Evolutionary conservation across 2,113 vertebrate species (phyloP).

Genomic region (Chionomys nivalis): DNA sequence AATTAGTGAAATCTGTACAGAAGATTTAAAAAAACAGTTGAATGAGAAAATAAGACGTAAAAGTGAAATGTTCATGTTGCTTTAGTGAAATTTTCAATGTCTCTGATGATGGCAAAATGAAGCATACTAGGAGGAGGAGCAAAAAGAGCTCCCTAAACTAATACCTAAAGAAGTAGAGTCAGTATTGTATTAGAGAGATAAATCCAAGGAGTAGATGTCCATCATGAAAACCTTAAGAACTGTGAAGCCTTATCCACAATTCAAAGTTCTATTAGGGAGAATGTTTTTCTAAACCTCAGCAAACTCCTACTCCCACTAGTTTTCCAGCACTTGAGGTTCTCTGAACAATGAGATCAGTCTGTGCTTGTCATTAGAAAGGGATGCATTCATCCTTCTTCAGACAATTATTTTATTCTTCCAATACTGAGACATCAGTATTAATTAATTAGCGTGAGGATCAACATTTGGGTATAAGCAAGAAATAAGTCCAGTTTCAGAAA

Average conservation of each 20-base stretch:
- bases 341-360: neutral
- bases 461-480: neutral
- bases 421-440: neutral
- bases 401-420: conserved; percentile 26
- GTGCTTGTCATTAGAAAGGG: conserved; percentile 41
- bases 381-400: conserved; percentile 56
- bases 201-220: neutral
- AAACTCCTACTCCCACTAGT: neutral
- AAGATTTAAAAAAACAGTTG: neutral
- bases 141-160: neutral
- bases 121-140: neutral
- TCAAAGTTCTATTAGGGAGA: neutral
- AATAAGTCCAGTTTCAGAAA: neutral
- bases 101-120: neutral
- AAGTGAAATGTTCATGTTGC: neutral
- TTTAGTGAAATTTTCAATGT: neutral
- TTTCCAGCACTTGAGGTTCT: neutral
- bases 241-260: neutral
- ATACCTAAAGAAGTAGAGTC: neutral
- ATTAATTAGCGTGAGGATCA: neutral
- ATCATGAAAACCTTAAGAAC: neutral
- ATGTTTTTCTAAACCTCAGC: neutral
- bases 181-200: neutral
- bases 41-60: neutral
- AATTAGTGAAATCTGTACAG: neutral